Evolutionary conservation across 2,113 vertebrate genomes (phyloP).

Genomic region (Cyanoliseus patagonus): DNA sequence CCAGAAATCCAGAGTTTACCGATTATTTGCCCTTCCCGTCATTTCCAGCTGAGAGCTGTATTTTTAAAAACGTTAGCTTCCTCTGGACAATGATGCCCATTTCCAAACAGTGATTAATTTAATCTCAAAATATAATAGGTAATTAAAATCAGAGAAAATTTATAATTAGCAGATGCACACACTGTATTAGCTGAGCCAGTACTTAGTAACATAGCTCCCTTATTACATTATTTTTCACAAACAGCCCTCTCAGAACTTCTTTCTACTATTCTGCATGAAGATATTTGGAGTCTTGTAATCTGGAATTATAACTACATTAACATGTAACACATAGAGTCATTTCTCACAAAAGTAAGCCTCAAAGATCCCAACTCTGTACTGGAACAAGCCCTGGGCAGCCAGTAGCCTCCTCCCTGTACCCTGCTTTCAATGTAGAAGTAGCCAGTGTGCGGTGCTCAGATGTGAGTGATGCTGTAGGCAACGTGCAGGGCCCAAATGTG

Average conservation of each 20-base stretch:
- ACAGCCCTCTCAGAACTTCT: neutral
- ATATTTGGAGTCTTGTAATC: neutral
- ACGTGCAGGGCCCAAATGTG: fast-evolving
- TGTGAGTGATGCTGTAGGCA: neutral
- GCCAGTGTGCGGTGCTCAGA: fast-evolving
- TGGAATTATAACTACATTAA: neutral
- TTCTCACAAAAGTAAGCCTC: neutral
- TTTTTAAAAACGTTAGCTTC: neutral
- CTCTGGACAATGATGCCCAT: neutral
- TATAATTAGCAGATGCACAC: neutral
- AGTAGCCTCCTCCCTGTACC: neutral
- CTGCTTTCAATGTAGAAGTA: neutral
- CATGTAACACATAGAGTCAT: neutral
- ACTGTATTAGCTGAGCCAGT: neutral
- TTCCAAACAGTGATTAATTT: neutral
- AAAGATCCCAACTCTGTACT: neutral
- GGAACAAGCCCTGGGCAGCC: neutral
- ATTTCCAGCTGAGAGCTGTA: neutral
- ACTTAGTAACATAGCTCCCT: neutral
- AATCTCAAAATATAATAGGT: neutral
- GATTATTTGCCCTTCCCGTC: neutral
- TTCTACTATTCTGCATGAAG: neutral
- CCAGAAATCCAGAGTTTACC: neutral
- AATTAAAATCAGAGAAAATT: neutral
- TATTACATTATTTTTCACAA: neutral